These are phyloP conservation scores for Gerosis bhagava DNA, from an alignment of 2,888 invertebrate species.

Conservation along the genomic window DNA sequence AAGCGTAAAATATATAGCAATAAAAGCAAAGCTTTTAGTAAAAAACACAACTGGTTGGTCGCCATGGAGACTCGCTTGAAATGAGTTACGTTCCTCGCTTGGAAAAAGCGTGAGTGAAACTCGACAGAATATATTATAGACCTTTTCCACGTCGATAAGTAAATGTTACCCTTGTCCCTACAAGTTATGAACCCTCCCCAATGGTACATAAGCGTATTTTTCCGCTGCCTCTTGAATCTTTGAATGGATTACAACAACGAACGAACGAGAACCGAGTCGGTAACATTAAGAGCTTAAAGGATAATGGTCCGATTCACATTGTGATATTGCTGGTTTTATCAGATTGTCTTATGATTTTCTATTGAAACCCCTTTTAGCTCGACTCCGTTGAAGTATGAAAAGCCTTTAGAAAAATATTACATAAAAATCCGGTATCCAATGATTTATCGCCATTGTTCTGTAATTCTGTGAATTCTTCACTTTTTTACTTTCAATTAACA, in stretches of 20 bases:
- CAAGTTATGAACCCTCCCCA: conserved; percentile 63
- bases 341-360: conserved; percentile 23
- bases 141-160: conserved; percentile 75
- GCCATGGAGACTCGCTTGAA: conserved; percentile 5
- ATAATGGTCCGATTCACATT: conserved; percentile 39
- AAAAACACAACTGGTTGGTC: too few species aligned
- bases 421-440: too few species aligned
- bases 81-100: conserved; percentile 20
- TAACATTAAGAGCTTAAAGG: conserved; percentile 49
- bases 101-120: conserved; percentile 41
- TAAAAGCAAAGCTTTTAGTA: too few species aligned
- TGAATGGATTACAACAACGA: conserved; percentile 25
- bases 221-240: conserved; percentile 23
- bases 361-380: conserved; percentile 13
- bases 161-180: conserved; percentile 70
- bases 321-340: conserved; percentile 13
- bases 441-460: too few species aligned
- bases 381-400: too few species aligned
- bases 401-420: conserved; percentile 2
- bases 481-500: too few species aligned
- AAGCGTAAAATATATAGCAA: too few species aligned
- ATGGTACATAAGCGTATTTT: conserved; percentile 54
- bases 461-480: too few species aligned
- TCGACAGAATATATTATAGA: conserved; percentile 64
- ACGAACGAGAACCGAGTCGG: conserved; percentile 42